These are phyloP conservation scores for Silvanus unidentatus DNA, from an alignment of 2,888 invertebrate genomes.

Conservation along the genomic window DNA sequence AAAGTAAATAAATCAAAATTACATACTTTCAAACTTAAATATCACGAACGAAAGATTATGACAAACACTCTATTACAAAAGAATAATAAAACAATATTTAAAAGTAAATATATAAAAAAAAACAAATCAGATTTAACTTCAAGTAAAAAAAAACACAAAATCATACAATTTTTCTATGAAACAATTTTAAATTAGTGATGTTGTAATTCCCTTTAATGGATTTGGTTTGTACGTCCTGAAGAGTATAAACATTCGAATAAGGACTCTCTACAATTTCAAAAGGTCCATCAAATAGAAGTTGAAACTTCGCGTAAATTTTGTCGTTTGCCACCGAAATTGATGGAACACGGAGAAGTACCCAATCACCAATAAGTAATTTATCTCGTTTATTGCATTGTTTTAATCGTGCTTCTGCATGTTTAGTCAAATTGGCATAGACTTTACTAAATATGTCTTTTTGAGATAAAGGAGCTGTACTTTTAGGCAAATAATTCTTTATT, in stretches of 20 bases:
- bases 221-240: background rate
- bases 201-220: slow-evolving; percentile 7
- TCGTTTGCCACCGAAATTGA: slow-evolving; percentile 4
- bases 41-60: too few species aligned
- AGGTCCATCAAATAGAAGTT: slow-evolving; percentile 6
- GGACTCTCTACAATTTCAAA: slow-evolving; percentile 1
- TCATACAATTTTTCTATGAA: too few species aligned
- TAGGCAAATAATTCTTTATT: slow-evolving; percentile 1
- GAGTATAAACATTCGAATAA: slow-evolving; percentile 4
- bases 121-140: too few species aligned
- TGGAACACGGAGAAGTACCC: slow-evolving; percentile 4
- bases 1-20: too few species aligned
- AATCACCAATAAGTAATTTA: slow-evolving; percentile 1
- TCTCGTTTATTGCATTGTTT: too few species aligned
- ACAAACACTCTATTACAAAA: too few species aligned
- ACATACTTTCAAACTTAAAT: too few species aligned
- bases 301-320: slow-evolving; percentile 5
- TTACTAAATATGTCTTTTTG: background rate
- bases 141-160: too few species aligned
- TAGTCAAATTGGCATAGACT: background rate
- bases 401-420: background rate
- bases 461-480: background rate
- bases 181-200: slow-evolving; percentile 8
- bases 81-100: too few species aligned
- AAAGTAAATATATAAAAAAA: too few species aligned